Percentiles rank a stretch among this genome's conserved stretches.
phyloP scores from a whole-genome alignment of 2,888 invertebrate genomes.

The Nasonovia ribisnigri region DNA sequence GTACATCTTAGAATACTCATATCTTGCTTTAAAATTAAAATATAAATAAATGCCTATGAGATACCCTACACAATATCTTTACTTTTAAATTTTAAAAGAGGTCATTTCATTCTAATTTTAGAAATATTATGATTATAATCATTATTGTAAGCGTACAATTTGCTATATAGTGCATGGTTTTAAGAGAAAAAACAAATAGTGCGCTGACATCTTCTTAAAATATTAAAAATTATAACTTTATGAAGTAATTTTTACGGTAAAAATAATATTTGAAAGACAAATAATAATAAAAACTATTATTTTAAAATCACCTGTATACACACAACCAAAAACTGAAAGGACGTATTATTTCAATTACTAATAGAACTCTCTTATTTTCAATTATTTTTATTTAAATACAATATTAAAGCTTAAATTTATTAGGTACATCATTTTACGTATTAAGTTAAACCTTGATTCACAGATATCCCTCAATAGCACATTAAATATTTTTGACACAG shows the following conservation, averaged over 20 bases:
- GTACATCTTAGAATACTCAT: too few species aligned
- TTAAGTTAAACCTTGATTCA: neutral
- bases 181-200: too few species aligned
- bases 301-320: neutral
- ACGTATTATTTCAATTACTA: neutral
- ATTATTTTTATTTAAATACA: neutral
- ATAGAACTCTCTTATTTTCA: neutral
- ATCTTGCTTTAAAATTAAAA: too few species aligned
- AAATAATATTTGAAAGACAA: neutral
- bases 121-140: too few species aligned
- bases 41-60: too few species aligned
- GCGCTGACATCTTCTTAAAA: too few species aligned
- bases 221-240: neutral
- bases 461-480: neutral
- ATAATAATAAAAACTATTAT: neutral
- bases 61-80: too few species aligned
- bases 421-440: neutral
- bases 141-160: too few species aligned
- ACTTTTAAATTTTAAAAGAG: too few species aligned
- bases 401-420: neutral
- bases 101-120: too few species aligned
- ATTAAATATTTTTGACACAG: neutral
- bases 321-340: neutral
- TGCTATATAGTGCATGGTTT: too few species aligned
- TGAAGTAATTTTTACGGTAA: neutral